These are phyloP conservation scores for Zaprionus ornatus DNA, from an alignment of 1,140 invertebrate genomes.

Conservation along the genomic window DNA sequence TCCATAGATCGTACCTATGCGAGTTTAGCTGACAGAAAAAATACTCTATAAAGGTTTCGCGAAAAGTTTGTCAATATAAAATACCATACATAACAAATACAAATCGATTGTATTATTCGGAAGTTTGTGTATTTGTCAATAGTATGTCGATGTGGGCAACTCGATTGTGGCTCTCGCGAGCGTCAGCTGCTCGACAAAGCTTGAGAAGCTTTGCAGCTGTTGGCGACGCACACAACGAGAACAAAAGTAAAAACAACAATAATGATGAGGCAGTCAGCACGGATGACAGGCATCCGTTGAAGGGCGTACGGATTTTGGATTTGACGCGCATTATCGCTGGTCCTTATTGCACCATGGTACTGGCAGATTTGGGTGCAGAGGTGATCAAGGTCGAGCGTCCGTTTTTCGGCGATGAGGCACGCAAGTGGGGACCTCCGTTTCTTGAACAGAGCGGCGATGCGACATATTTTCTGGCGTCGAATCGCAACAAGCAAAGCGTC, in stretches of 20 bases:
- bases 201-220: conserved; percentile 67
- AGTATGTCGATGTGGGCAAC: conserved; percentile 1
- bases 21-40: neutral
- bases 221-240: conserved; percentile 10
- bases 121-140: neutral
- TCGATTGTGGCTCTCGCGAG: conserved; percentile 3
- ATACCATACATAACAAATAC: neutral
- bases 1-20: conserved; percentile 12
- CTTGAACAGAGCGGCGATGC: conserved; percentile 89
- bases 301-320: conserved; percentile 91
- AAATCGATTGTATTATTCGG: conserved; percentile 8
- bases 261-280: neutral
- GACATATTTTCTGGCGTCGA: conserved; percentile 94
- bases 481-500: conserved; percentile 98
- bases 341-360: conserved; percentile 96
- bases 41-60: neutral
- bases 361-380: conserved; percentile 97
- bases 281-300: conserved; percentile 65
- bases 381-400: conserved; percentile 95
- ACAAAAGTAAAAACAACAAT: conserved; percentile 16
- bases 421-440: conserved; percentile 97
- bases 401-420: conserved; percentile 91
- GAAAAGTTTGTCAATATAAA: conserved; percentile 15
- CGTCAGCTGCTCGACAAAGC: conserved; percentile 35
- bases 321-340: conserved; percentile 92